A percentile compares a stretch with the other conserved stretches of the same genome.
phyloP scores from a whole-genome alignment of 2,113 vertebrate species.

The Oxyruncus cristatus region DNA sequence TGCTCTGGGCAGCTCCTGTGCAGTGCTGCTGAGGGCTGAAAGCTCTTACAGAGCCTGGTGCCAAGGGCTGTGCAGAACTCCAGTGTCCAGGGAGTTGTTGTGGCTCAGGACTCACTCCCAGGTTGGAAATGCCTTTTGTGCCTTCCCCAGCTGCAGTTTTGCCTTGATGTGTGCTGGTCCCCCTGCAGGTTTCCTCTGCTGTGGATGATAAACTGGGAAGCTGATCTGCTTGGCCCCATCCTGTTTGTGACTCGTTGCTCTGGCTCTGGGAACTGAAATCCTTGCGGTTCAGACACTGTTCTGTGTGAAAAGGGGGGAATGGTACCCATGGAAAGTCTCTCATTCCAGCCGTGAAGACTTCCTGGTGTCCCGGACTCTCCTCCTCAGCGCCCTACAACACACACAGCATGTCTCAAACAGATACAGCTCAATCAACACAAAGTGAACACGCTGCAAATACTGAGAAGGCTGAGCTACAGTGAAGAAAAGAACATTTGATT shows the following conservation, averaged over 20 bases:
- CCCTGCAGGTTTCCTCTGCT: background rate
- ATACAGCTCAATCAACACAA: background rate
- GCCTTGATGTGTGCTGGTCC: background rate
- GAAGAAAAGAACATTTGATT: background rate
- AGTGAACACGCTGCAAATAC: background rate
- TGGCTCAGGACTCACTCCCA: background rate
- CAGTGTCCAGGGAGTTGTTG: accelerated
- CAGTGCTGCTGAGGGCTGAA: background rate
- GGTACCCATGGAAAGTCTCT: slow-evolving; percentile 47
- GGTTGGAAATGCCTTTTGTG: background rate
- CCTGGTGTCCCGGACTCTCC: background rate
- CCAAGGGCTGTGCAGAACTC: background rate
- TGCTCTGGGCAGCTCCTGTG: background rate
- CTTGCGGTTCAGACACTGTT: background rate
- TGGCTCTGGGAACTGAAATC: background rate
- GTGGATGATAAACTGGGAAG: background rate
- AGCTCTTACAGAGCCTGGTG: background rate
- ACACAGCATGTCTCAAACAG: background rate
- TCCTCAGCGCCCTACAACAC: background rate
- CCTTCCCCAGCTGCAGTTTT: background rate
- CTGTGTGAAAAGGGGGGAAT: slow-evolving; percentile 10
- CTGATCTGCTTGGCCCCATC: background rate
- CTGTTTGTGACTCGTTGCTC: background rate
- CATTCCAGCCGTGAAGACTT: slow-evolving; percentile 22
- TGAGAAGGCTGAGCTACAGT: background rate